These are phyloP conservation scores for Ryuthela nishihirai DNA, from an alignment of 2,888 invertebrate species.

Conservation along the genomic window DNA sequence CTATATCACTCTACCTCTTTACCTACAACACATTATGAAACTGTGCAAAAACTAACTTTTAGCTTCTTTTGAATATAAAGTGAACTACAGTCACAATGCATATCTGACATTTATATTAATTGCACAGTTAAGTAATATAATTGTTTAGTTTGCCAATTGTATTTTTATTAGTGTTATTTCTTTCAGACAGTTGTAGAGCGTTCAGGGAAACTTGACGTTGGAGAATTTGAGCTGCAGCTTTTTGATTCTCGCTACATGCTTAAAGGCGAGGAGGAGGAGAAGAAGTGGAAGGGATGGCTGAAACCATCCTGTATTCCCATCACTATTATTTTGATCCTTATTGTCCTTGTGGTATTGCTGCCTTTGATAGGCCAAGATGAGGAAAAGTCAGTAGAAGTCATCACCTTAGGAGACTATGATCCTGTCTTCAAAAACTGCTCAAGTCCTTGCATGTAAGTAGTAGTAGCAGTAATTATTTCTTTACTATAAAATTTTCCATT, in stretches of 20 bases:
- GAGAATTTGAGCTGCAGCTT: slow-evolving; percentile 49
- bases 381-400: slow-evolving; percentile 23
- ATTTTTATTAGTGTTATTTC: too few species aligned
- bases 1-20: too few species aligned
- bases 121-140: too few species aligned
- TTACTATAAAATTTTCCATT: too few species aligned
- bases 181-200: slow-evolving; percentile 36
- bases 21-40: too few species aligned
- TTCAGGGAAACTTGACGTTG: slow-evolving; percentile 38
- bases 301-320: slow-evolving; percentile 77
- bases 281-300: slow-evolving; percentile 41
- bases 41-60: too few species aligned
- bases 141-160: too few species aligned
- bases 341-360: slow-evolving; percentile 71
- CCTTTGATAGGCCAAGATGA: slow-evolving; percentile 62
- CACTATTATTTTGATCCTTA: slow-evolving; percentile 70
- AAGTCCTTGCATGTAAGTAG: slow-evolving; percentile 33
- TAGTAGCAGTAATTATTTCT: too few species aligned
- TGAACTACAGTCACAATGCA: too few species aligned
- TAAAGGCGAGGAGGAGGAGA: slow-evolving; percentile 41
- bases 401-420: slow-evolving; percentile 29
- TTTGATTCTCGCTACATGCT: slow-evolving; percentile 75
- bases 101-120: too few species aligned
- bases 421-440: slow-evolving; percentile 35
- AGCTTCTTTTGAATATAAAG: too few species aligned